Percentiles rank a stretch among this genome's conserved stretches.
Conservation (phyloP, 2,113 vertebrate species). For the Leucopsar rothschildi region DNA sequence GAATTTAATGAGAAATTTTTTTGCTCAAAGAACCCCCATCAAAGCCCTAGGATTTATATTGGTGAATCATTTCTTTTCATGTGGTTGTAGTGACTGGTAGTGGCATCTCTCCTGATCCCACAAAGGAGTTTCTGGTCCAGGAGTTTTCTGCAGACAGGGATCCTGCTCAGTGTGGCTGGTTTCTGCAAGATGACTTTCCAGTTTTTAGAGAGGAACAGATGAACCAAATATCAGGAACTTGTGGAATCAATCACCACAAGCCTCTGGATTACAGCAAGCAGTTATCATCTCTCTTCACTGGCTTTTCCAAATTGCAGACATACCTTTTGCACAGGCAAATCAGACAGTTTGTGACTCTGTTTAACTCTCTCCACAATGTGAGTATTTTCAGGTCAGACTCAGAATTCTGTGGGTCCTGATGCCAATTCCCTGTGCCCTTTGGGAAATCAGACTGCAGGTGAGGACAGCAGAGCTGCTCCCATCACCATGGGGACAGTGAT, state of each 20-base stretch:
- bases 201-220: not conserved
- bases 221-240: not conserved
- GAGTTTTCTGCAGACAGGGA: not conserved
- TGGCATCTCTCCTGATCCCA: not conserved
- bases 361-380: no score
- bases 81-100: not conserved
- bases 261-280: not conserved
- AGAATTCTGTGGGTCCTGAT: not conserved
- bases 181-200: not conserved
- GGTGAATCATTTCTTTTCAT: not conserved
- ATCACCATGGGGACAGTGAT: rapidly evolving
- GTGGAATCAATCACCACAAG: not conserved
- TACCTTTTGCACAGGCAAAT: not conserved
- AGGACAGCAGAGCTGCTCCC: not conserved
- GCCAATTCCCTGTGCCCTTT: not conserved
- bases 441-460: not conserved
- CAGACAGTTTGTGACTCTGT: not conserved
- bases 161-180: not conserved
- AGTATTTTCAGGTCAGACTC: not conserved
- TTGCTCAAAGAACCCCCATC: not conserved
- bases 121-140: not conserved
- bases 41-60: not conserved
- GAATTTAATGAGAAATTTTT: not conserved
- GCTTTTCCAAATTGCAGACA: not conserved
- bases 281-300: not conserved